Evolutionary conservation across 2,113 vertebrate genomes (phyloP).

Genomic region (Eublepharis macularius): DNA sequence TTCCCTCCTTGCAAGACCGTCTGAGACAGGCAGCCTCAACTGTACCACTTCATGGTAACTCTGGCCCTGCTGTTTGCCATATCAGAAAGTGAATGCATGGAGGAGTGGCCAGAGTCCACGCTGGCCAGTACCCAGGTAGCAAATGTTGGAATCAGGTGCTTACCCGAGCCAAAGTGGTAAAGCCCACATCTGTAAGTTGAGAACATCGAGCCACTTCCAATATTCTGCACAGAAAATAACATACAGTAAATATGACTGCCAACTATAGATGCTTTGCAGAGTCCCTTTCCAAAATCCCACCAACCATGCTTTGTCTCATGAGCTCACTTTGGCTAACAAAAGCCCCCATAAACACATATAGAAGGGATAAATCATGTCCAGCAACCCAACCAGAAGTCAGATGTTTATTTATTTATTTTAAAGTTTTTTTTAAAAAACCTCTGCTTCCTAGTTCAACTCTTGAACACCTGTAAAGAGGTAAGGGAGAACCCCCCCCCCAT

Average conservation of each 20-base stretch:
- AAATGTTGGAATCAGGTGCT: constrained; percentile 53
- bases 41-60: too few relatives aligned
- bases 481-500: background rate
- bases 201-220: constrained; percentile 97
- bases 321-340: background rate
- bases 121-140: background rate
- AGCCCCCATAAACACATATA: background rate
- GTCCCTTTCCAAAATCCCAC: background rate
- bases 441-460: background rate
- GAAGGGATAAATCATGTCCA: background rate
- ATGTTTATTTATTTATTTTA: background rate
- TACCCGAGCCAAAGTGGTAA: constrained; percentile 95
- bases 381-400: background rate
- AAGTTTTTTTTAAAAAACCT: background rate
- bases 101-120: background rate
- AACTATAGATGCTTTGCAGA: constrained; percentile 6
- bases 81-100: background rate
- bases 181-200: constrained; percentile 96
- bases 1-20: background rate
- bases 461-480: background rate
- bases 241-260: background rate
- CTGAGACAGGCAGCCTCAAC: background rate
- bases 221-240: constrained; percentile 82
- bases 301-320: background rate
- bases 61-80: background rate